Evolutionary conservation across 2,797 vertebrate species (phyloP), one percentile per base, ranked within the genome.

Genomic region (Cryptoprocta ferox): DNA sequence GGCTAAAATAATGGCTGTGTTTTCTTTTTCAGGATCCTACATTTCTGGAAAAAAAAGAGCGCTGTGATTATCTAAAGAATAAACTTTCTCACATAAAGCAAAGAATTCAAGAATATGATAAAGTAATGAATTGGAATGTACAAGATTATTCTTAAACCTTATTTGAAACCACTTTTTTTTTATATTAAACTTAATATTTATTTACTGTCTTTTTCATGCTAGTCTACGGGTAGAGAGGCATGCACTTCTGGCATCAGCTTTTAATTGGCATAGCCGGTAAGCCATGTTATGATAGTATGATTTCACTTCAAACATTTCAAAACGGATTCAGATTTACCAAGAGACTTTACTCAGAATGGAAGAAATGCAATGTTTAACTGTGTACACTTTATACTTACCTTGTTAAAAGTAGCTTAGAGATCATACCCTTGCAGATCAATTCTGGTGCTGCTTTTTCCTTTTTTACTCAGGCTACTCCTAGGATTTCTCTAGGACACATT

Each of bases 41-140:
- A 0, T 99, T 99, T 98, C 98, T 99, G 95, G 99, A 99, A 98
- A 99, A 99, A 98, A 99, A 99, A 97, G 99, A 99, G 71, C 99
- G 99, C 82, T 99, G 99, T 86, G 99, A 99, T 91, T 99, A 99
- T 96, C 99, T 99, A 91, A 99, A 99, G 98, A 99, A 98, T 98
- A 99, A 99, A 98, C 99, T 99, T 92, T 99, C 99, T 24, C 99
- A 99, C 98, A 99, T 99, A 98, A 99, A 99, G 95, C 99, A 99
- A 98, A 99, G 98, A 98, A 99, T 99, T 98, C 99, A 99, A 35
- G 99, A 99, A 91, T 99, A 99, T 70, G 99, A 99, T 94, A 99
- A 99, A 99, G 98, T 99, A 97, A 99, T 99, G 99, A 99, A 99
- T 80, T 99, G 99, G 99, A 99, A 99, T 80, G 98, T 99, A 91